A percentile compares a stretch with the other conserved stretches of the same genome.
Evolutionary conservation across 2,113 vertebrate genomes (phyloP).

Genomic region (Propithecus coquereli): DNA sequence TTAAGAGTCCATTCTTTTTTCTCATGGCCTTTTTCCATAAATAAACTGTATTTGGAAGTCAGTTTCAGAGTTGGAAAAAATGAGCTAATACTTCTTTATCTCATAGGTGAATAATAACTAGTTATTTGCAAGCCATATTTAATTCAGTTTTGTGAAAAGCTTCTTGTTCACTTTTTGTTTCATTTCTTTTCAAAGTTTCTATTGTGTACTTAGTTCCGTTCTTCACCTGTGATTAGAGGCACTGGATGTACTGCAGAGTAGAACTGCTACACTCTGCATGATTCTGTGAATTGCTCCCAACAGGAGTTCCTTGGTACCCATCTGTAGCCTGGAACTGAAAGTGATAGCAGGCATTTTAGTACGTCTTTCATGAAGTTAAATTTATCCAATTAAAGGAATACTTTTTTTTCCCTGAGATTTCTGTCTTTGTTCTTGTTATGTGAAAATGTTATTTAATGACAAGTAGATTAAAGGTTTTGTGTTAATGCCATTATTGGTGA

Average conservation of each 20-base stretch:
- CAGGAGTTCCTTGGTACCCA: background rate
- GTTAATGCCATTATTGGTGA: background rate
- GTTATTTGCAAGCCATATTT: background rate
- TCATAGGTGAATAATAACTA: background rate
- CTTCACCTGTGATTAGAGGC: background rate
- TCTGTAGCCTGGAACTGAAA: background rate
- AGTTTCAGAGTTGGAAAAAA: background rate
- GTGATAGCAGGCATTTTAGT: background rate
- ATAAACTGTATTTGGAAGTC: background rate
- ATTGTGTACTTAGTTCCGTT: background rate
- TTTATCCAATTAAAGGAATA: background rate
- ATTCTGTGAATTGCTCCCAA: background rate
- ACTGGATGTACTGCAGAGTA: background rate
- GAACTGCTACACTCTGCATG: too few species aligned
- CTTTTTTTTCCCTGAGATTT: background rate
- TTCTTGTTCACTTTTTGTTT: background rate
- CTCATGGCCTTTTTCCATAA: background rate
- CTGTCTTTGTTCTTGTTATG: background rate
- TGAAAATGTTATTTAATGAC: conserved; percentile 1
- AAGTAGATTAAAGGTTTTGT: background rate
- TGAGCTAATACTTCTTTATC: background rate
- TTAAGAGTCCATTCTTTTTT: background rate
- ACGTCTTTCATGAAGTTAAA: background rate
- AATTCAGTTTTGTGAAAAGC: background rate
- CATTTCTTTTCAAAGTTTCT: conserved; percentile 7